phyloP scores from a whole-genome alignment of 1,140 invertebrate genomes.

The Meteorus sp. region DNA sequence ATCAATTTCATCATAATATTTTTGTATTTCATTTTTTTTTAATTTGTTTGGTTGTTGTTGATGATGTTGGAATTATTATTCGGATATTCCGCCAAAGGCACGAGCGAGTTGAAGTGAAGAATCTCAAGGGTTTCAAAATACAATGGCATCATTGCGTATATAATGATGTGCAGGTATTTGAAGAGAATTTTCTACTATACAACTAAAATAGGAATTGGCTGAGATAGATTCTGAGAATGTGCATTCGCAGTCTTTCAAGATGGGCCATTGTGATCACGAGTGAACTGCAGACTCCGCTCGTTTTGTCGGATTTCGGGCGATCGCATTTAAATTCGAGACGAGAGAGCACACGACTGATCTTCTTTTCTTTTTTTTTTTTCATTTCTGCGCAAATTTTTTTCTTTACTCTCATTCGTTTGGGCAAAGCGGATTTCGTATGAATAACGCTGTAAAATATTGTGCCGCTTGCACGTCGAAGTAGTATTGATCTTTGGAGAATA shows the following conservation, averaged over 20 bases:
- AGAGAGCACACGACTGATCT: background rate
- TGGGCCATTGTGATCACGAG: background rate
- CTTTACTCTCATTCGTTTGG: too few species aligned
- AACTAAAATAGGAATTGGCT: background rate
- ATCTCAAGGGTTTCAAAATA: background rate
- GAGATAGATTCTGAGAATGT: background rate
- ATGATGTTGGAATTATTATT: too few species aligned
- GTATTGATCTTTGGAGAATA: too few species aligned
- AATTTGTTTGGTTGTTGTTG: too few species aligned
- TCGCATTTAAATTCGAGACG: slow-evolving; percentile 4
- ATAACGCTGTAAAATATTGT: too few species aligned
- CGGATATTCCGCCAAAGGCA: too few species aligned
- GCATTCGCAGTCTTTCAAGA: background rate
- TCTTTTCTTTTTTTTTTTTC: background rate
- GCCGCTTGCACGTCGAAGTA: too few species aligned
- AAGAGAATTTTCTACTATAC: too few species aligned
- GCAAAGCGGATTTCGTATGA: too few species aligned
- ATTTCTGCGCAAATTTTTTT: background rate
- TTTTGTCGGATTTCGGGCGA: background rate
- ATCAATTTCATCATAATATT: background rate
- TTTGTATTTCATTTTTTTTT: background rate
- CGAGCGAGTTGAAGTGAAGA: too few species aligned
- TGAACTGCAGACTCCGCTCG: background rate
- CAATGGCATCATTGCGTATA: too few species aligned
- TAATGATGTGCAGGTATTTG: too few species aligned